phyloP scores from a whole-genome alignment of 2,797 vertebrate species.

The Champsocephalus gunnari region DNA sequence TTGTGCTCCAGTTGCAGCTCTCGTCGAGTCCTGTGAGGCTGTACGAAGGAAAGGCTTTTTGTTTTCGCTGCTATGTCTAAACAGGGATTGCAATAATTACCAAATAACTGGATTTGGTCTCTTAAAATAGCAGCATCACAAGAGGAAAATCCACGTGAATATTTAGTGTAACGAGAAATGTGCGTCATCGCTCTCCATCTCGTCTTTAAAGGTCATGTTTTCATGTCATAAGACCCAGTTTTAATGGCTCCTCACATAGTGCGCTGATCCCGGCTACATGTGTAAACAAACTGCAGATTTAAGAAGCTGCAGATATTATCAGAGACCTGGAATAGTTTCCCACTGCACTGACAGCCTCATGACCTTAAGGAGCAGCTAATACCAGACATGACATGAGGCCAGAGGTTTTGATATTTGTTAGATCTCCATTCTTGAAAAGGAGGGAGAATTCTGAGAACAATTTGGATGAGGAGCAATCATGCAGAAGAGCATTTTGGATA shows the following conservation, averaged over 20 bases:
- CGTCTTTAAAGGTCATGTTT: no score
- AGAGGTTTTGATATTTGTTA: not conserved
- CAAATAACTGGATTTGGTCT: slow-evolving; percentile 55
- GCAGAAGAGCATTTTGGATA: not conserved
- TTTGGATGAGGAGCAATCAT: slow-evolving; percentile 1
- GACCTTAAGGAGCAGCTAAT: slow-evolving; percentile 22
- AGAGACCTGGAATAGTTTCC: slow-evolving; percentile 31
- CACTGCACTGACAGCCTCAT: slow-evolving; percentile 3
- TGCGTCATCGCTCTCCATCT: no score
- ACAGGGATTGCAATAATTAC: slow-evolving; percentile 44
- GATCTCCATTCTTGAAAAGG: not conserved
- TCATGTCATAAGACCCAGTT: not conserved
- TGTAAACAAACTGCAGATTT: slow-evolving; percentile 7
- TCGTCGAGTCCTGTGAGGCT: not conserved
- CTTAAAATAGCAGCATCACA: slow-evolving; percentile 55
- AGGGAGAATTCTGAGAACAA: not conserved
- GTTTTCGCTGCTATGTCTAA: slow-evolving; percentile 52
- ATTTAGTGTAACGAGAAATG: slow-evolving; percentile 22
- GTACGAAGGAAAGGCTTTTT: slow-evolving; percentile 35
- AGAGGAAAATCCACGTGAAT: slow-evolving; percentile 32
- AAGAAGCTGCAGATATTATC: slow-evolving; percentile 35
- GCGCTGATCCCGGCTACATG: not conserved
- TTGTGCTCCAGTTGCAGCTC: slow-evolving; percentile 3
- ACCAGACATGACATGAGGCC: slow-evolving; percentile 9
- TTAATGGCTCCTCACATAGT: not conserved